phyloP scores from a whole-genome alignment of 2,797 vertebrate genomes.

The Yasuhikotakia modesta region DNA sequence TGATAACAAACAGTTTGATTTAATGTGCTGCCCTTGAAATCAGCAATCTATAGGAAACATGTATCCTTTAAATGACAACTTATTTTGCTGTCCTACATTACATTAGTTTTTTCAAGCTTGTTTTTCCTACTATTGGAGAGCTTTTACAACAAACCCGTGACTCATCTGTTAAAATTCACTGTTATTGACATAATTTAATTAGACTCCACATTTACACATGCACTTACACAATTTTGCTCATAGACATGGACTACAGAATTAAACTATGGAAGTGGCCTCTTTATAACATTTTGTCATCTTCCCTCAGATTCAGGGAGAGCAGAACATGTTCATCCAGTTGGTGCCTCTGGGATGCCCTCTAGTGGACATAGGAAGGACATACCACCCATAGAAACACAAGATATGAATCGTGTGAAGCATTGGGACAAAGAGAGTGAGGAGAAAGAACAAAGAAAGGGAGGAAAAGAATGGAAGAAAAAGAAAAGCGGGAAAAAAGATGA shows the following conservation, averaged over 20 bases:
- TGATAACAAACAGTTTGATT: too few species aligned
- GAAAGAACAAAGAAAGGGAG: conserved; percentile 18
- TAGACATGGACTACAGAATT: not conserved
- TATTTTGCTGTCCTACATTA: too few species aligned
- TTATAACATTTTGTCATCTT: conserved; percentile 13
- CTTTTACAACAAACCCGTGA: too few species aligned
- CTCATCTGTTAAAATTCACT: too few species aligned
- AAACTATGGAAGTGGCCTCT: not conserved
- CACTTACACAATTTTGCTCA: not conserved
- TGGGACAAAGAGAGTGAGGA: conserved; percentile 38
- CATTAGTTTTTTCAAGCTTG: too few species aligned
- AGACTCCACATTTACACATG: too few species aligned
- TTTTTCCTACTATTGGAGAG: too few species aligned
- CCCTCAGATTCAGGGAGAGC: conserved; percentile 46
- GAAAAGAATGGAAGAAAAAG: conserved; percentile 52
- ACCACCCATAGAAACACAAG: conserved; percentile 42
- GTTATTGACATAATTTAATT: too few species aligned
- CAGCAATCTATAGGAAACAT: too few species aligned
- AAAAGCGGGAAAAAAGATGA: conserved; percentile 27
- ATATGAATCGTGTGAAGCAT: conserved; percentile 42
- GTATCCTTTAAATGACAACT: too few species aligned
- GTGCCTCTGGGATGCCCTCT: conserved; percentile 58
- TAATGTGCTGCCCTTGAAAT: too few species aligned
- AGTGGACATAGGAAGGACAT: conserved; percentile 64
- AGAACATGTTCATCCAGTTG: conserved; percentile 24